Conservation (phyloP, 1,140 invertebrate species). For the Melitaea cinxia region DNA sequence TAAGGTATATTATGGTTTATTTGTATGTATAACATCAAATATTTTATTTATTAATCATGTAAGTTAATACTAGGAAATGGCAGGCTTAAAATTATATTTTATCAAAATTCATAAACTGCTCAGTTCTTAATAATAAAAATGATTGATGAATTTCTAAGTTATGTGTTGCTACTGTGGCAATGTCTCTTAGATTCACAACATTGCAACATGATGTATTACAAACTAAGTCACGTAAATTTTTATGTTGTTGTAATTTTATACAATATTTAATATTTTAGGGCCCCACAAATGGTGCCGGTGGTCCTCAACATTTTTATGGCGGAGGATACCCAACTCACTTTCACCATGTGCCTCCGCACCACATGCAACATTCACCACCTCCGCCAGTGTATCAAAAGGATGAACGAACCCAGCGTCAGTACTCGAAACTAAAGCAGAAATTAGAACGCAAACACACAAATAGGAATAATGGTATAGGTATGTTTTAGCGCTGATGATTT, state of each 20-base stretch:
- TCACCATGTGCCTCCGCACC: slow-evolving; percentile 81
- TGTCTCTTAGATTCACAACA: no score
- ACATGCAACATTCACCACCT: slow-evolving; percentile 81
- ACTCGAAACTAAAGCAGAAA: slow-evolving; percentile 88
- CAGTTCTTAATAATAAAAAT: no score
- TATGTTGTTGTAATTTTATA: slow-evolving; percentile 7
- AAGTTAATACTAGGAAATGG: no score
- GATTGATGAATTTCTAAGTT: no score
- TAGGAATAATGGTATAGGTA: slow-evolving; percentile 80
- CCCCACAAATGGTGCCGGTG: slow-evolving; percentile 84
- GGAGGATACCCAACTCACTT: slow-evolving; percentile 84
- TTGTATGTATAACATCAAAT: no score
- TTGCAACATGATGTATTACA: no score
- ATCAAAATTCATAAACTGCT: no score
- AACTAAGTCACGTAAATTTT: no score
- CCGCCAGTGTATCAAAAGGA: slow-evolving; percentile 86
- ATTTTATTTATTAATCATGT: no score
- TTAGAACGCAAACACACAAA: slow-evolving; percentile 84
- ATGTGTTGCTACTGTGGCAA: no score
- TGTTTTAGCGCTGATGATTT: no score
- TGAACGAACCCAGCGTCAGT: slow-evolving; percentile 88
- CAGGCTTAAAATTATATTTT: no score
- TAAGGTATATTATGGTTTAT: slow-evolving; percentile 36
- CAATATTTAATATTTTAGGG: slow-evolving; percentile 60
- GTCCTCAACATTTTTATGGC: slow-evolving; percentile 84